Evolutionary conservation across 1,140 invertebrate species (phyloP), one percentile per base, ranked within the genome.

Genomic region (Holotrichia oblita): DNA sequence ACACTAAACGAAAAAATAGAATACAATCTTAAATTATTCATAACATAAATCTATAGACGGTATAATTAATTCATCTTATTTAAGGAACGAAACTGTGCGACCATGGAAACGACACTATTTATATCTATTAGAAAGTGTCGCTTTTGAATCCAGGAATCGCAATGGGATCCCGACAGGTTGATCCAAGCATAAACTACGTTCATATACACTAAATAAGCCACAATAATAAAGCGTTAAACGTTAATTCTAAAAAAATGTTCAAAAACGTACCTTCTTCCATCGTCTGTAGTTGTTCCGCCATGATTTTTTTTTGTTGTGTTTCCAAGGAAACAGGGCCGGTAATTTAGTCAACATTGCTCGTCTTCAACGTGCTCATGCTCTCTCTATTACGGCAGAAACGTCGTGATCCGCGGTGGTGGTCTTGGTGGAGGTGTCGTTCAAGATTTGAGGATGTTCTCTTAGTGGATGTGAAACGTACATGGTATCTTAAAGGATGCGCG

Each of bases 301-400:
- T 83, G 80, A 84, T 84, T 78, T 82, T 82, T 85, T 85, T 85
- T 85, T 85, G 80, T 80, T 83, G 79, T 84, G 84, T 85, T 83
- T 84, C 84, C 84, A 85, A 84, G 84, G 83, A 82, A 85, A 85
- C 84, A 84, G 61, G 0, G 61, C 77, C 79, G 77, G 79, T 27
- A 79, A 73, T 69, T 76, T 76, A 80, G 83, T 83, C 77, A 84
- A 82, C 83, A 83, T 84, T 79, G 12, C 12, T 17, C 34, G 2
- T 34, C 27, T 34, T 34, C 27, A 2, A 34, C 27, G 27, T 34
- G 64, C 27, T 34, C 1, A 2, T 34, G 4, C 27, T 4, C 1
- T 34, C 2, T 34, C 27, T 34, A 34, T 34, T 34, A 34, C 27
- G 22, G 8, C 64, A 22, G 22, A 8, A 20, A 27, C 8, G 4